Percentiles rank a stretch among this genome's conserved stretches.
Conservation (phyloP, 2,113 vertebrate genomes). For the Raja brachyura region DNA sequence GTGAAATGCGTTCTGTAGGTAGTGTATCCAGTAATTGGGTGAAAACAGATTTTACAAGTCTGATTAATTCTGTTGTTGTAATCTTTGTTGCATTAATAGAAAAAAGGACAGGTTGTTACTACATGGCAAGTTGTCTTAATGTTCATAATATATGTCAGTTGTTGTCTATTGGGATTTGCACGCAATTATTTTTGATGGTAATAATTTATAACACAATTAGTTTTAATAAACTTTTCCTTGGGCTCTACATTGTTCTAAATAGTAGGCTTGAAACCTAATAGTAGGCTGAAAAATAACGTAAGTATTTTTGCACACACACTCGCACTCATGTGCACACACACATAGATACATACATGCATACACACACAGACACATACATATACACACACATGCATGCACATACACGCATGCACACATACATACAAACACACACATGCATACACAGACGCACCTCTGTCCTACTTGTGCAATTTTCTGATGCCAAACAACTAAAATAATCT, state of each 20-base stretch:
- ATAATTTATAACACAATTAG: too few relatives aligned
- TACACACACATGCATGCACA: background rate
- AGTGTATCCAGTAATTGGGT: background rate
- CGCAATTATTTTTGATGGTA: too few relatives aligned
- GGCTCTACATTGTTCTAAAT: background rate
- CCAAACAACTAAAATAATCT: slow-evolving; percentile 3
- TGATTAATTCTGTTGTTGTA: background rate
- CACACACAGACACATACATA: background rate
- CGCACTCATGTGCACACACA: too few relatives aligned
- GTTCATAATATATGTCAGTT: too few relatives aligned
- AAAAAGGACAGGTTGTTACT: too few relatives aligned
- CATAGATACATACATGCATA: too few relatives aligned
- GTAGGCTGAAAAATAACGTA: too few relatives aligned
- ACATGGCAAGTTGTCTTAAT: too few relatives aligned
- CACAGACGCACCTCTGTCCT: background rate
- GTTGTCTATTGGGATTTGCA: too few relatives aligned
- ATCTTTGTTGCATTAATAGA: background rate
- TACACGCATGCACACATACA: too few relatives aligned
- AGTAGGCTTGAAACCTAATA: background rate
- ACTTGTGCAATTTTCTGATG: background rate
- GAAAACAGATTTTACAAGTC: background rate
- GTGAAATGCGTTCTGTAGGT: background rate
- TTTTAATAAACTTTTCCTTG: background rate
- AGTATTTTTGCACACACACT: background rate
- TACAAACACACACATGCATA: background rate